These are phyloP conservation scores for Ascaphus truei DNA, from an alignment of 2,113 vertebrate species.

Conservation along the genomic window DNA sequence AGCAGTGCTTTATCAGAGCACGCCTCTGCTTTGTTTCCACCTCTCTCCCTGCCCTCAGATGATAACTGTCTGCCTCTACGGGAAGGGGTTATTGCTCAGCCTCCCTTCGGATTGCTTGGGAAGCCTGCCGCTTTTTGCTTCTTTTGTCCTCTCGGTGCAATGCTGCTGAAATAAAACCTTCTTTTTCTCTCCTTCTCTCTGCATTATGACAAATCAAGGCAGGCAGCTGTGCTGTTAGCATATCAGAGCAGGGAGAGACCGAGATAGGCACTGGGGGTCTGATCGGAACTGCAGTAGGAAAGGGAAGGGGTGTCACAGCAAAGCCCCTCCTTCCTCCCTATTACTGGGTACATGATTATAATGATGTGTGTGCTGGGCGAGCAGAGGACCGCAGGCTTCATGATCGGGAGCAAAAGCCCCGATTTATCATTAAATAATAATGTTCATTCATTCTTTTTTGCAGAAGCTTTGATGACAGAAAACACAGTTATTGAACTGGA, in stretches of 20 bases:
- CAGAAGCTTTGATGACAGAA: constrained; percentile 3
- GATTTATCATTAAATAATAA: constrained; percentile 26
- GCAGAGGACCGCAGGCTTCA: background rate
- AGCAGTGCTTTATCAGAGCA: constrained; percentile 32
- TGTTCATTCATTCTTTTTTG: background rate
- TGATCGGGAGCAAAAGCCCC: background rate
- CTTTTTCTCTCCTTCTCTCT: constrained; percentile 62
- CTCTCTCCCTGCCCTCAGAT: constrained; percentile 48
- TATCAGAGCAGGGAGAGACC: constrained; percentile 49
- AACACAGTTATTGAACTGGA: too few relatives aligned
- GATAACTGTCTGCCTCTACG: constrained; percentile 22
- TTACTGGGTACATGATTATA: background rate
- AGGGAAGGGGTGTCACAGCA: constrained; percentile 7
- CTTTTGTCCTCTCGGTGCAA: constrained; percentile 71
- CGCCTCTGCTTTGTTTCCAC: constrained; percentile 33
- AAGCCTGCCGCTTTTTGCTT: constrained; percentile 42
- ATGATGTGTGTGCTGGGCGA: background rate
- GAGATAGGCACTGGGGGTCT: constrained; percentile 35
- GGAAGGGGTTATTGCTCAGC: constrained; percentile 27
- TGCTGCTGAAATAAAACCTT: constrained; percentile 73
- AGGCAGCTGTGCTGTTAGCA: constrained; percentile 70
- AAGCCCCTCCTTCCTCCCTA: background rate
- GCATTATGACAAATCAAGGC: constrained; percentile 88
- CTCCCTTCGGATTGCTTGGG: constrained; percentile 40
- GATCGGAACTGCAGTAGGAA: constrained; percentile 29